phyloP scores from a whole-genome alignment of 1,140 invertebrate species.

The Venturia canescens region DNA sequence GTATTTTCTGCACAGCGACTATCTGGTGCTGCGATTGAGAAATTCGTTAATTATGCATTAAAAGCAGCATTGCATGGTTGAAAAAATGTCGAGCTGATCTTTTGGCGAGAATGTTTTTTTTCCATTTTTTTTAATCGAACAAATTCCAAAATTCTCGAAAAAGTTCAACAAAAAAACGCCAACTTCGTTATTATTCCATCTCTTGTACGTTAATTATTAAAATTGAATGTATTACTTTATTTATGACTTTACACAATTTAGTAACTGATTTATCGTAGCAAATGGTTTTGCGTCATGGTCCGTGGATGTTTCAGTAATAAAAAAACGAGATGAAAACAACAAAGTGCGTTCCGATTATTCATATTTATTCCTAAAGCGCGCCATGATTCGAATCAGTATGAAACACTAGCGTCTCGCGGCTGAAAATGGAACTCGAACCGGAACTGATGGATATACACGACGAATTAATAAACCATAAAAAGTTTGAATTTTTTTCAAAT shows the following conservation, averaged over 20 bases:
- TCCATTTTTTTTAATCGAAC: background rate
- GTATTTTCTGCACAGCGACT: background rate
- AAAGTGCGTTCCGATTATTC: background rate
- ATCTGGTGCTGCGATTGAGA: background rate
- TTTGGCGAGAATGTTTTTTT: background rate
- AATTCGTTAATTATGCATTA: background rate
- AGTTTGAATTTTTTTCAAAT: too few species aligned
- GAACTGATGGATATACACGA: too few species aligned
- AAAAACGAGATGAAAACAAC: constrained; percentile 35
- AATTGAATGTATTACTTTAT: constrained; percentile 10
- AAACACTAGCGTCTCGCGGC: background rate
- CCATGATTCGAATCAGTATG: background rate
- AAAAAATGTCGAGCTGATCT: too few species aligned
- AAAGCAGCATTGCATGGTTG: background rate
- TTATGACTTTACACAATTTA: constrained; percentile 43
- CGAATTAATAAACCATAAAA: too few species aligned
- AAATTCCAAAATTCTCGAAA: background rate
- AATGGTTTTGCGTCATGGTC: constrained; percentile 49
- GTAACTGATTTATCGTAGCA: constrained; percentile 43
- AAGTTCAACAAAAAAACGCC: background rate
- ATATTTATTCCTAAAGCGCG: background rate
- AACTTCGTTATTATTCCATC: background rate
- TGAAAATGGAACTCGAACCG: too few species aligned
- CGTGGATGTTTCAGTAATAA: constrained; percentile 54
- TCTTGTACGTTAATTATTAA: background rate